Conservation (phyloP, 2,113 vertebrate genomes). For the Bos indicus region DNA sequence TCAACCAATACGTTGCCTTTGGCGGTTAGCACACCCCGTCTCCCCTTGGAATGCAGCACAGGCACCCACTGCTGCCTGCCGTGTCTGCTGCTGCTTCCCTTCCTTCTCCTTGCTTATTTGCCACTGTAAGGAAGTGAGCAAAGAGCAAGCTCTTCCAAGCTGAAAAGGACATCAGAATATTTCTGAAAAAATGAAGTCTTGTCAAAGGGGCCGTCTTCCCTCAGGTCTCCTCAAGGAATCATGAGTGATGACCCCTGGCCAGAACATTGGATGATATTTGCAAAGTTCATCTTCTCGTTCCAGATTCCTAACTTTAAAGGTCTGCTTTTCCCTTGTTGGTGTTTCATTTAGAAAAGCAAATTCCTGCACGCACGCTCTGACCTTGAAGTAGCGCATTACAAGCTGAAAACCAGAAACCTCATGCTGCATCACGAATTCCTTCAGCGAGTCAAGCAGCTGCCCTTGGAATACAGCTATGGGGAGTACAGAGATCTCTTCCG, state of each 20-base stretch:
- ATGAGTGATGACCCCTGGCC: neutral
- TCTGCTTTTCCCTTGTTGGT: constrained; percentile 48
- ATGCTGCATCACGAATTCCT: constrained; percentile 92
- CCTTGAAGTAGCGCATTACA: constrained; percentile 86
- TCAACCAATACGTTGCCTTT: neutral
- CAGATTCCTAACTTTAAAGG: constrained; percentile 35
- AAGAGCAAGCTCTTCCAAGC: neutral
- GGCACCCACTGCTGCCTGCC: rapidly evolving
- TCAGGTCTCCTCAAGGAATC: constrained; percentile 20
- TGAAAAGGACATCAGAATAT: neutral
- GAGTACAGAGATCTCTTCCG: constrained; percentile 91
- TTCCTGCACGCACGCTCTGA: constrained; percentile 85
- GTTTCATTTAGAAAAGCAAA: constrained; percentile 79
- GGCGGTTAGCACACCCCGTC: neutral
- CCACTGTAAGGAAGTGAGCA: neutral
- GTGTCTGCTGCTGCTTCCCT: neutral
- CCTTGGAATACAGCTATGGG: constrained; percentile 87
- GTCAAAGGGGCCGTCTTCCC: neutral
- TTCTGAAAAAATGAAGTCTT: neutral
- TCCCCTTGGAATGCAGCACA: no score
- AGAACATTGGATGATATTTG: neutral
- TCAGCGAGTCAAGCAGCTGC: constrained; percentile 83
- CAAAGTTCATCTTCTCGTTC: constrained; percentile 31
- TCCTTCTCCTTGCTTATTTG: neutral
- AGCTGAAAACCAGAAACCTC: constrained; percentile 83